Evolutionary conservation across 2,113 vertebrate genomes (phyloP), one percentile per base, ranked within the genome.

Genomic region (Phyllopteryx taeniolatus): DNA sequence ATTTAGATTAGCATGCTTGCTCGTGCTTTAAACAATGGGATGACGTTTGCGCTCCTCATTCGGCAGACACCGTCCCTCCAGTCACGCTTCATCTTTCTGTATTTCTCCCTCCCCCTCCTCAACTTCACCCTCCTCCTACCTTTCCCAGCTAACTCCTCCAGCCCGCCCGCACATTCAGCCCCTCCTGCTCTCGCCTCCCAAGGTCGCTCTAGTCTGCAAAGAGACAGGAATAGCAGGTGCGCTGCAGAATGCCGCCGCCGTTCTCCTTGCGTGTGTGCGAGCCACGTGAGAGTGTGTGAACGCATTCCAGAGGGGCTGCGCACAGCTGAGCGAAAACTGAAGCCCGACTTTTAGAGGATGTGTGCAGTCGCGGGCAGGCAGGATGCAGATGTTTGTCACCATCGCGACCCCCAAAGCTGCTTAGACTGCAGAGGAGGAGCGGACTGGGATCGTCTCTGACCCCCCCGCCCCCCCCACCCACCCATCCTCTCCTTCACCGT

Each of bases 221-320:
- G 77, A 76, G 83, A 80, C 83, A 73, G 79, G 82, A 90, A 86
- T 81, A 89, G 85, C 78, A 86, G 83, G 76, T 76, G 80, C 77
- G 63, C 78, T 79, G 83, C 86, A 84, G 86, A 79, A 83, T 76
- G 81, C 77, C n/a, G 33, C 43, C n/a, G 72, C 75, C 79, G 83
- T 72, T 73, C 19, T 70, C 72, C 8, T 11, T 8, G 15, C 65
- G 68, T 57, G 35, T 44, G 57, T 61, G 62, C 62, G 73, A 64
- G 76, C 43, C 56, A 67, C 75, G 74, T 43, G 73, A 68, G 70
- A 19, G 20, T 68, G 72, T 63, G 51, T 65, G 68, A 78, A 70
- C 60, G 76, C 75, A 77, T 88, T 87, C 80, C 80, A 65, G 68
- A 4, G 73, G 79, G 85, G 77, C 46, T 35, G 74, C 62, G 77